Conservation (phyloP, 2,888 invertebrate species). For the Aspidiotus rigidus region DNA sequence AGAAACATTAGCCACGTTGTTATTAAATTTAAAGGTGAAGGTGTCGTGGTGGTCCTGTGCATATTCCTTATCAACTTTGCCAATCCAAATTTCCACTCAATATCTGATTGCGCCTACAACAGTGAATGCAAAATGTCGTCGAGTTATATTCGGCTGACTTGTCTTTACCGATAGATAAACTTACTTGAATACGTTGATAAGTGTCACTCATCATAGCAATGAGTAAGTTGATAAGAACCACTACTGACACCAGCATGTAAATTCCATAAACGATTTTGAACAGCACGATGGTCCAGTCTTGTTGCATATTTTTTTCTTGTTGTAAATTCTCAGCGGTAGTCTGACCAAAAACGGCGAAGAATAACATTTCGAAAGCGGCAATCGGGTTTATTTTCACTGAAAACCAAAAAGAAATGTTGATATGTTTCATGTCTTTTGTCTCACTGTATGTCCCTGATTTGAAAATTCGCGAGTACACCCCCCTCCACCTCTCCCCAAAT, state of each 20-base stretch:
- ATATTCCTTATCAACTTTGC: slow-evolving; percentile 97
- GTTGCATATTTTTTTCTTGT: slow-evolving; percentile 50
- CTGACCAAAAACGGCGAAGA: slow-evolving; percentile 97
- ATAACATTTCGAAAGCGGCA: slow-evolving; percentile 92
- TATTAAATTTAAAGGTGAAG: slow-evolving; percentile 92
- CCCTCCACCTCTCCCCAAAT: too few relatives aligned
- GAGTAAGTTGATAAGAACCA: slow-evolving; percentile 96
- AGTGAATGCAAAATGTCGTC: background rate
- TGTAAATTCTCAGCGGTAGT: slow-evolving; percentile 73
- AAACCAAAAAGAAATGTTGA: slow-evolving; percentile 38
- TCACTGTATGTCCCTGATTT: too few relatives aligned
- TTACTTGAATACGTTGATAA: slow-evolving; percentile 95
- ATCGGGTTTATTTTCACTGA: slow-evolving; percentile 85
- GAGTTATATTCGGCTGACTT: background rate
- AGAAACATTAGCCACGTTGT: slow-evolving; percentile 88
- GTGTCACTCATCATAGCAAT: slow-evolving; percentile 99
- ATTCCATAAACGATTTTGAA: slow-evolving; percentile 83
- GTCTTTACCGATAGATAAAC: background rate
- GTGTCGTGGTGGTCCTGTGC: slow-evolving; percentile 95
- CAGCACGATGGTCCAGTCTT: slow-evolving; percentile 74
- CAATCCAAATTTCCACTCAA: slow-evolving; percentile 99
- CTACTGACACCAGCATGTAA: slow-evolving; percentile 98
- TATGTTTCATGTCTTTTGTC: too few relatives aligned
- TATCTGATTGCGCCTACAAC: slow-evolving; percentile 93
- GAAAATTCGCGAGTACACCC: too few relatives aligned